Percentiles rank a stretch among this genome's conserved stretches.
Conservation (phyloP, 2,797 vertebrate species). For the Pseudochirops cupreus region DNA sequence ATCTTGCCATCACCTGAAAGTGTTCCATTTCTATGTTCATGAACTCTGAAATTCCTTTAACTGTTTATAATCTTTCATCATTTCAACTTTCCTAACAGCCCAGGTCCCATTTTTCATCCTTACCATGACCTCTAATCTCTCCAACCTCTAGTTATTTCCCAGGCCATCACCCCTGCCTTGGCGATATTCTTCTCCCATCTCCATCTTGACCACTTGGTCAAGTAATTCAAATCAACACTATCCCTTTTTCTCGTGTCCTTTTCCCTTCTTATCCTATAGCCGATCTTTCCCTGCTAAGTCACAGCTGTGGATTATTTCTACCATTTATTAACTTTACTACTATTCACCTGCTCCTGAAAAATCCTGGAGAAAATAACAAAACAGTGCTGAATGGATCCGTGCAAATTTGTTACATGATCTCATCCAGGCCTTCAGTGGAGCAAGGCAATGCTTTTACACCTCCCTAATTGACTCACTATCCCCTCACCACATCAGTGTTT, state of each 20-base stretch:
- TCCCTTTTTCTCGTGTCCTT: not conserved
- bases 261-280: not conserved
- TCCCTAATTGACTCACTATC: not conserved
- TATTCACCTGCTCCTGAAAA: not conserved
- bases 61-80: not conserved
- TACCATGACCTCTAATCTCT: not conserved
- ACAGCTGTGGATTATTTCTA: too few relatives aligned
- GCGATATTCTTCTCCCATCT: not conserved
- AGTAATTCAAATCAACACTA: not conserved
- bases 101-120: not conserved
- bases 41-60: not conserved
- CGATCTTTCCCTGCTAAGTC: not conserved
- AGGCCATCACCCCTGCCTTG: not conserved
- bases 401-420: not conserved
- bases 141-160: not conserved
- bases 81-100: not conserved
- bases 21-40: not conserved
- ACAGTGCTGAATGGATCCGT: not conserved
- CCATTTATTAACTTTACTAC: not conserved
- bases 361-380: not conserved
- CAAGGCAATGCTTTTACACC: not conserved
- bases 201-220: not conserved
- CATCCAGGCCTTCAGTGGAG: not conserved
- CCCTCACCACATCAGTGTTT: not conserved
- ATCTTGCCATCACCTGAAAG: not conserved